Conservation (phyloP, 1,140 invertebrate species). For the Zeugodacus cucurbitae region DNA sequence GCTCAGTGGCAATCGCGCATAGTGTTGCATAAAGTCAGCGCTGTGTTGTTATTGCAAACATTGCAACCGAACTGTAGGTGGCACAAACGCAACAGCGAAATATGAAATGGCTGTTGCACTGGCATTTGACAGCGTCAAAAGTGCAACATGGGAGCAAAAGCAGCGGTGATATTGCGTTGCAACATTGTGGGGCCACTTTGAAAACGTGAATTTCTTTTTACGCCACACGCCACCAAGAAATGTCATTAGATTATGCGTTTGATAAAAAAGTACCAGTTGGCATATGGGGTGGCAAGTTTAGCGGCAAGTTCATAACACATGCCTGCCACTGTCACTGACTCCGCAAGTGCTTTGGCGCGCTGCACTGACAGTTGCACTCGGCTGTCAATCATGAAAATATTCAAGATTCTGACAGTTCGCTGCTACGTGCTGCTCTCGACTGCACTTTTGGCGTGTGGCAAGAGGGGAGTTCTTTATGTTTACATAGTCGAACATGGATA, state of each 20-base stretch:
- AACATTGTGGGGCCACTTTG: not conserved
- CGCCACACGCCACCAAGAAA: not conserved
- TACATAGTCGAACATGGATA: slow-evolving; percentile 23
- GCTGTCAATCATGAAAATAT: slow-evolving; percentile 33
- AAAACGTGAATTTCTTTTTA: not conserved
- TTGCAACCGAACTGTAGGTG: slow-evolving; percentile 22
- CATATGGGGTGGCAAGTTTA: not conserved
- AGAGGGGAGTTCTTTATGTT: not conserved
- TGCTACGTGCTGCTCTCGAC: not conserved
- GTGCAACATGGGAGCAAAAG: not conserved
- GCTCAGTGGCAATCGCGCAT: not conserved
- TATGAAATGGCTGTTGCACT: not conserved
- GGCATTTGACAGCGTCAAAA: slow-evolving; percentile 25
- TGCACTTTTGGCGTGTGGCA: not conserved
- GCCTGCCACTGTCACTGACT: not conserved
- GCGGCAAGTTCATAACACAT: slow-evolving; percentile 29
- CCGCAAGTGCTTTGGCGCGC: not conserved
- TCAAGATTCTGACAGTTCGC: not conserved
- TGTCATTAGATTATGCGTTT: slow-evolving; percentile 21
- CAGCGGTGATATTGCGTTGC: not conserved
- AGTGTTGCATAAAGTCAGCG: not conserved
- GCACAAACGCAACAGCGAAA: not conserved
- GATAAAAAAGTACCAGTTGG: not conserved
- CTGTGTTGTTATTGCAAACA: not conserved
- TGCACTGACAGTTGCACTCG: slow-evolving; percentile 17